Evolutionary conservation across 2,797 vertebrate genomes (phyloP), one percentile per base, ranked within the genome.

Genomic region (Chaenodraco wilsoni): DNA sequence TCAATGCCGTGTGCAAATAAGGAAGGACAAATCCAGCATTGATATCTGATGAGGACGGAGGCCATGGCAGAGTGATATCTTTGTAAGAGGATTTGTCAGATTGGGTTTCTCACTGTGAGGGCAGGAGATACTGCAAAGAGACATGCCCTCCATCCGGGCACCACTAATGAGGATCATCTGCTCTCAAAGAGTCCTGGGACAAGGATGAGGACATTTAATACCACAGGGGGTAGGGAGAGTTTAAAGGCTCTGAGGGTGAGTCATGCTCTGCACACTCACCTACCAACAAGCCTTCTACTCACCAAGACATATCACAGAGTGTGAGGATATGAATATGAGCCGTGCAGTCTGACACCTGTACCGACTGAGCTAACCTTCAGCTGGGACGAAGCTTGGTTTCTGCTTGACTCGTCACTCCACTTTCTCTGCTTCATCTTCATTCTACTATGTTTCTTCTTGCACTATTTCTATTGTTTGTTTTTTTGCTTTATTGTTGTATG

Each of bases 61-160:
- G 33, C 21, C 1, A 9, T 19, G 60, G 61, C 50, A 83, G 81
- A 82, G 43, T 75, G 69, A 84, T 85, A 84, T 88, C 82, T 91
- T 82, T 76, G 76, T 87, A 88, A 91, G 85, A 91, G 87, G 91
- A 91, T 92, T 89, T 89, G 83, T 90, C 82, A 76, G 84, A 85
- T 83, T 83, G 75, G 70, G 82, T 85, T 87, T 85, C 77, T 83
- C 69, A 46, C 67, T 58, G 81, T 72, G 65, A 72, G 63, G 79
- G 87, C 77, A 83, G 69, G 57, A 78, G 70, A 88, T 78, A 55
- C 70, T 55, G 64, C 69, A 69, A 65, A 85, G 82, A 81, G 76
- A 79, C 77, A 65, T 78, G 81, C 76, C 91, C 88, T 87, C 87
- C 65, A 75, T 83, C 69, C 15, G 16, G 78, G 81, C 74, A 73